Percentiles rank a stretch among this genome's conserved stretches.
These are phyloP conservation scores for Mesorhabditis belari DNA, from an alignment of 2,888 invertebrate genomes.

Conservation along the genomic window DNA sequence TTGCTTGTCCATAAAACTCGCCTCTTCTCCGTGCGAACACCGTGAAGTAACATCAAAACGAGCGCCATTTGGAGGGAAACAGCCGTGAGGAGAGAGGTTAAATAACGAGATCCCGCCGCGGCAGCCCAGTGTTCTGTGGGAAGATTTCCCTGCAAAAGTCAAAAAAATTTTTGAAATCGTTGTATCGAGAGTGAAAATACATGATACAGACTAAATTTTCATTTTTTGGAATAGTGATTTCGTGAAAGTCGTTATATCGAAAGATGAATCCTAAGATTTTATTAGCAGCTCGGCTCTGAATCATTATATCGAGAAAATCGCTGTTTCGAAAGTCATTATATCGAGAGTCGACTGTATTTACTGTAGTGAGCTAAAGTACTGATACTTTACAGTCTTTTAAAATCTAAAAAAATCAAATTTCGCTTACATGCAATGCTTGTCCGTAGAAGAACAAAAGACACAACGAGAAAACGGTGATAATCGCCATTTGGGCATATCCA, in stretches of 20 bases:
- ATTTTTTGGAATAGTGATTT: too few relatives aligned
- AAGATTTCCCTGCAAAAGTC: constrained; percentile 5
- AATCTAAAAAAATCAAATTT: neutral
- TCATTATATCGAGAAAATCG: too few relatives aligned
- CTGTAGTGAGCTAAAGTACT: too few relatives aligned
- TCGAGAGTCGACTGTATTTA: too few relatives aligned
- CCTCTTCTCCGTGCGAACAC: constrained; percentile 28
- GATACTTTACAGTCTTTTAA: too few relatives aligned
- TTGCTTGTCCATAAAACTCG: too few relatives aligned
- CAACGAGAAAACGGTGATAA: constrained; percentile 39
- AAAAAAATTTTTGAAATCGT: neutral
- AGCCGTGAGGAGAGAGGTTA: constrained; percentile 28
- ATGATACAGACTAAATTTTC: too few relatives aligned
- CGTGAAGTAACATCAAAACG: constrained; percentile 48
- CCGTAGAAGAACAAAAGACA: constrained; percentile 32
- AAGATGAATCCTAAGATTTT: too few relatives aligned
- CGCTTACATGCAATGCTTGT: constrained; percentile 8
- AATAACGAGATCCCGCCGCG: constrained; percentile 17
- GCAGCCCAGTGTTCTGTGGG: constrained; percentile 10
- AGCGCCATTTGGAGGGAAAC: constrained; percentile 31
- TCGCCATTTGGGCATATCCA: constrained; percentile 46
- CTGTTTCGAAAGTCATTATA: too few relatives aligned
- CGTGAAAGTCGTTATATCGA: too few relatives aligned
- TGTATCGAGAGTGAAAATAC: too few relatives aligned
- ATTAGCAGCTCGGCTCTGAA: too few relatives aligned